Percentiles rank a stretch among this genome's conserved stretches.
Evolutionary conservation across 2,113 vertebrate genomes (phyloP).

Genomic region (Trogon surrucura): DNA sequence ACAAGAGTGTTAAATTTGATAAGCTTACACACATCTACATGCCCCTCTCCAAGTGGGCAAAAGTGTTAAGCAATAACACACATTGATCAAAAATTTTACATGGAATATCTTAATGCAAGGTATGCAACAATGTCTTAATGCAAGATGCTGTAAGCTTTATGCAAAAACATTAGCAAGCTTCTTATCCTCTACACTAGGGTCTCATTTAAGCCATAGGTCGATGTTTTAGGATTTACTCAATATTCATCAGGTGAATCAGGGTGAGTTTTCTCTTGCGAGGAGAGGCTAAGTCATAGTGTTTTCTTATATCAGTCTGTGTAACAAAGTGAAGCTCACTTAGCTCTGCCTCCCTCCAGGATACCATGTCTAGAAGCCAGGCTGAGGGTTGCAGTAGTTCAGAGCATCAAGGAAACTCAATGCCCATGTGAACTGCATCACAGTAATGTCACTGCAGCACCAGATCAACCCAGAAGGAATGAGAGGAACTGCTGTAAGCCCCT

Average conservation of each 20-base stretch:
- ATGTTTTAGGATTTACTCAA: not conserved
- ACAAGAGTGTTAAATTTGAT: not conserved
- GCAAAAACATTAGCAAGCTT: not conserved
- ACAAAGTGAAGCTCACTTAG: not conserved
- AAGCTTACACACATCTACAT: not conserved
- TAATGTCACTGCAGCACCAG: not conserved
- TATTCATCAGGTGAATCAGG: not conserved
- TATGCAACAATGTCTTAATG: too few species aligned
- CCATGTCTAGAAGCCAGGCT: not conserved
- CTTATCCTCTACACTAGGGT: not conserved
- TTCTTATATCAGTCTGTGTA: not conserved
- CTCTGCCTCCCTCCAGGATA: not conserved
- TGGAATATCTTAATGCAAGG: not conserved
- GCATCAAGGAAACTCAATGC: not conserved
- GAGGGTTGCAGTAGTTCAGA: not conserved
- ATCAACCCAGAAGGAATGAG: not conserved
- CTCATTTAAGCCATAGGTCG: not conserved
- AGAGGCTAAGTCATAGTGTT: not conserved
- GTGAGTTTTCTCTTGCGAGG: not conserved
- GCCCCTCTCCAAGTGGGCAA: not conserved
- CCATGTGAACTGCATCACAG: not conserved
- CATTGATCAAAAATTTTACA: not conserved
- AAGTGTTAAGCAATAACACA: not conserved
- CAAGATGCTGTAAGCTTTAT: not conserved
- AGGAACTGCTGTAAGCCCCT: fast-evolving